These are phyloP conservation scores for Sebastes flavidus DNA, from an alignment of 2,797 vertebrate genomes.

Conservation along the genomic window DNA sequence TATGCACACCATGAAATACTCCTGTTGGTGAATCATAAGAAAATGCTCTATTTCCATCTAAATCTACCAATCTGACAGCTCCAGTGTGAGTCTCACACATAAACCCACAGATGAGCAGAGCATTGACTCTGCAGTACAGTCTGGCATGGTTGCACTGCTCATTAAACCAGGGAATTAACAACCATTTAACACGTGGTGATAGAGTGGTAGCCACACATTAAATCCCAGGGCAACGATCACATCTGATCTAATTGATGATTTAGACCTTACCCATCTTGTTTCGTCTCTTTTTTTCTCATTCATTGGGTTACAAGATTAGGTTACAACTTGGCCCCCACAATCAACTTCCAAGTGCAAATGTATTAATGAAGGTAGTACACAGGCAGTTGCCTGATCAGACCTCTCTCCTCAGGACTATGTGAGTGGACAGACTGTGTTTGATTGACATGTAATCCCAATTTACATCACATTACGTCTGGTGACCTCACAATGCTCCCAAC, in stretches of 20 bases:
- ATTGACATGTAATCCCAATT: no score
- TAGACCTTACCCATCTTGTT: background rate
- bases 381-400: no score
- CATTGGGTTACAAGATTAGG: background rate
- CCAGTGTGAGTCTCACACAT: background rate
- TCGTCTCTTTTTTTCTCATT: background rate
- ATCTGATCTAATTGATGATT: background rate
- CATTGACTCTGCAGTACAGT: conserved; percentile 9
- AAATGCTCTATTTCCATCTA: background rate
- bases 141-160: conserved; percentile 16
- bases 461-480: background rate
- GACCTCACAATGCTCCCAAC: background rate
- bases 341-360: background rate
- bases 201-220: background rate
- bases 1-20: background rate
- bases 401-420: no score
- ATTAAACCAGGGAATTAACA: conserved; percentile 25
- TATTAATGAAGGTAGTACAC: background rate
- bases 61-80: background rate
- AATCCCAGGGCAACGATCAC: background rate
- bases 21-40: background rate
- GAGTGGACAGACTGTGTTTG: no score
- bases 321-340: background rate
- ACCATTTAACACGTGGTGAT: background rate
- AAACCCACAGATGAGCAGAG: background rate